A percentile compares a stretch with the other conserved stretches of the same genome.
Evolutionary conservation across 2,113 vertebrate genomes (phyloP).

Genomic region (Tretioscincus oriximinensis): DNA sequence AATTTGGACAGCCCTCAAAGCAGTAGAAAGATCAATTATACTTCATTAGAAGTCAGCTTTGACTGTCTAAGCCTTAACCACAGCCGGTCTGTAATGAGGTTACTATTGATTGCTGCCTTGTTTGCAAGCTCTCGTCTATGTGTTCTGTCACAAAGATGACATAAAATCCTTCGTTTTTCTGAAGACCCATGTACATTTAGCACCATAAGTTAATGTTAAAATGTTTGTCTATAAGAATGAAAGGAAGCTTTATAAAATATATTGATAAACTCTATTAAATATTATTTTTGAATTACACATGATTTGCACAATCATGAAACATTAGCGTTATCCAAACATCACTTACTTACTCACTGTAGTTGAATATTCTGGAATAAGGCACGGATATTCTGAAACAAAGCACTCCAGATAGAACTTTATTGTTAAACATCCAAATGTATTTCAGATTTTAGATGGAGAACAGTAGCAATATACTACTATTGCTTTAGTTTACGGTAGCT

Average conservation of each 20-base stretch:
- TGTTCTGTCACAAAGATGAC: slow-evolving; percentile 27
- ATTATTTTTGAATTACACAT: neutral
- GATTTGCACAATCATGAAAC: neutral
- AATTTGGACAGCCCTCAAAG: slow-evolving; percentile 16
- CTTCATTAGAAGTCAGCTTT: slow-evolving; percentile 35
- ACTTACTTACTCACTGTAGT: too few species aligned
- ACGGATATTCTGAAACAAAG: too few species aligned
- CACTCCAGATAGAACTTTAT: too few species aligned
- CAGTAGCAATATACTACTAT: too few species aligned
- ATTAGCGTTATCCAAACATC: too few species aligned
- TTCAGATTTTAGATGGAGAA: too few species aligned
- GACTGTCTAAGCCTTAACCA: slow-evolving; percentile 31
- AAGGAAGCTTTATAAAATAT: neutral
- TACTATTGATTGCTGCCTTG: slow-evolving; percentile 37
- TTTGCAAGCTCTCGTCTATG: slow-evolving; percentile 25
- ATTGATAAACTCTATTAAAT: neutral
- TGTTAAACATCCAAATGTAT: too few species aligned
- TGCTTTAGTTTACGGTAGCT: too few species aligned
- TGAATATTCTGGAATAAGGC: too few species aligned
- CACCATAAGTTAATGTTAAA: slow-evolving; percentile 5
- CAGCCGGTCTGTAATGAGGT: slow-evolving; percentile 25
- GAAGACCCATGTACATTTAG: slow-evolving; percentile 15
- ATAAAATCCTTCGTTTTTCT: slow-evolving; percentile 37
- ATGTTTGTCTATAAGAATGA: neutral
- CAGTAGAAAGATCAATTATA: slow-evolving; percentile 34